phyloP scores from a whole-genome alignment of 2,113 vertebrate genomes.

The Apeltes quadracus region DNA sequence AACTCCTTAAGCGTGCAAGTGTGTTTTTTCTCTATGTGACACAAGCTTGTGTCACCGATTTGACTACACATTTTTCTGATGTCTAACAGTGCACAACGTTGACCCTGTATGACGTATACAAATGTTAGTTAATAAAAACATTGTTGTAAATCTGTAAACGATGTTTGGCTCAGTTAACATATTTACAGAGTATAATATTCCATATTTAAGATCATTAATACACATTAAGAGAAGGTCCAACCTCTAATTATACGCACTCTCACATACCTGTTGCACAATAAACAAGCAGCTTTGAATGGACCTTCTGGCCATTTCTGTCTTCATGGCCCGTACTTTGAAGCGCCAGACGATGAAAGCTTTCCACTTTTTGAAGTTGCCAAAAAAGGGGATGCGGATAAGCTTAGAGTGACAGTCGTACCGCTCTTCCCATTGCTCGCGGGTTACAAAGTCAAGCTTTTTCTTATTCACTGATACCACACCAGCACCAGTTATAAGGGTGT shows the following conservation, averaged over 20 bases:
- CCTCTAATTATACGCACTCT: not conserved
- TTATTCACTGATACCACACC: conserved; percentile 74
- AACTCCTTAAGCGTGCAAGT: conserved; percentile 84
- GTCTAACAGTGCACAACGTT: conserved; percentile 83
- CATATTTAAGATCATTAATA: conserved; percentile 2
- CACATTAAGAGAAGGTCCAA: not conserved
- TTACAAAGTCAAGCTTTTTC: conserved; percentile 69
- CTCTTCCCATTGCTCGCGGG: conserved; percentile 80
- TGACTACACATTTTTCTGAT: conserved; percentile 85
- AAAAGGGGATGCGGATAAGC: conserved; percentile 82
- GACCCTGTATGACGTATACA: conserved; percentile 70
- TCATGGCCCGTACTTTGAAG: conserved; percentile 81
- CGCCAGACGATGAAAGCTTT: conserved; percentile 86
- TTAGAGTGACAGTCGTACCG: conserved; percentile 80
- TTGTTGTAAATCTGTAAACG: not conserved
- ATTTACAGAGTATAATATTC: not conserved
- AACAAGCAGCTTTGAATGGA: conserved; percentile 79
- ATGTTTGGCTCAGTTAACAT: not conserved
- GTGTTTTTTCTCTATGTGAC: conserved; percentile 76
- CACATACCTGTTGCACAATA: conserved; percentile 82
- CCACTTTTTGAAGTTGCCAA: conserved; percentile 84
- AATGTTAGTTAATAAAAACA: not conserved
- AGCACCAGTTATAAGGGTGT: conserved; percentile 79
- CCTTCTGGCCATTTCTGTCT: conserved; percentile 71
- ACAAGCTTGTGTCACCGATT: conserved; percentile 80